Conservation (phyloP, 2,113 vertebrate genomes). For the Sorex araneus region DNA sequence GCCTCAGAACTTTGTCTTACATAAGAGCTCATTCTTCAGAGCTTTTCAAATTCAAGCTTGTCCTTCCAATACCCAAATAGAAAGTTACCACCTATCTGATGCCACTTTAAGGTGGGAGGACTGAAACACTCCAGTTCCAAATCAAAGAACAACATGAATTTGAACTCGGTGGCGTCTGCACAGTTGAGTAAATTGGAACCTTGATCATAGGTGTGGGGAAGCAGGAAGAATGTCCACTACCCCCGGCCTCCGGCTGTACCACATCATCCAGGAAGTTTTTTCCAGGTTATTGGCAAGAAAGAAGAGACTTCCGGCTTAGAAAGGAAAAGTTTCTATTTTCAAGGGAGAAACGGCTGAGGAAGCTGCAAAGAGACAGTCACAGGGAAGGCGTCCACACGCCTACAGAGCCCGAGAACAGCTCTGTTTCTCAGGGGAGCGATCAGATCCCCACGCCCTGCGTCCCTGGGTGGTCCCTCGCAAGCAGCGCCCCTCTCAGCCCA, state of each 20-base stretch:
- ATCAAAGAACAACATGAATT: not conserved
- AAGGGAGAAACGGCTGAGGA: not conserved
- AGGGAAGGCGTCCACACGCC: not conserved
- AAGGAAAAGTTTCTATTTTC: constrained; percentile 20
- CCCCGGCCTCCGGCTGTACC: not conserved
- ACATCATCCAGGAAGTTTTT: not conserved
- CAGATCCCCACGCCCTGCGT: not conserved
- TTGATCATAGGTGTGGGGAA: not conserved
- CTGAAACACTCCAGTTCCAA: constrained; percentile 40
- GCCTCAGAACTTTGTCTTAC: constrained; percentile 47
- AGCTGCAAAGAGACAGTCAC: not conserved
- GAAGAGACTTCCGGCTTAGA: not conserved
- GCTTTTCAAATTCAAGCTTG: constrained; percentile 63
- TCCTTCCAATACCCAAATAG: constrained; percentile 59
- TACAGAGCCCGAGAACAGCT: not conserved
- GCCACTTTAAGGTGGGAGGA: constrained; percentile 34
- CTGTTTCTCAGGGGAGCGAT: not conserved
- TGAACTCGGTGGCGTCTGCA: not conserved
- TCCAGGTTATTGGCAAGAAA: not conserved
- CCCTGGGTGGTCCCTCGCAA: too few species aligned
- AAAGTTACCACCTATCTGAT: constrained; percentile 71
- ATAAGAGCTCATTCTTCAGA: constrained; percentile 74
- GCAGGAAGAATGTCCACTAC: not conserved
- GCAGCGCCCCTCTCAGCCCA: too few species aligned
- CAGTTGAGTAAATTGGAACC: not conserved